These are phyloP conservation scores for Acanthacorydalis orientalis DNA, from an alignment of 2,888 invertebrate species.

Conservation along the genomic window DNA sequence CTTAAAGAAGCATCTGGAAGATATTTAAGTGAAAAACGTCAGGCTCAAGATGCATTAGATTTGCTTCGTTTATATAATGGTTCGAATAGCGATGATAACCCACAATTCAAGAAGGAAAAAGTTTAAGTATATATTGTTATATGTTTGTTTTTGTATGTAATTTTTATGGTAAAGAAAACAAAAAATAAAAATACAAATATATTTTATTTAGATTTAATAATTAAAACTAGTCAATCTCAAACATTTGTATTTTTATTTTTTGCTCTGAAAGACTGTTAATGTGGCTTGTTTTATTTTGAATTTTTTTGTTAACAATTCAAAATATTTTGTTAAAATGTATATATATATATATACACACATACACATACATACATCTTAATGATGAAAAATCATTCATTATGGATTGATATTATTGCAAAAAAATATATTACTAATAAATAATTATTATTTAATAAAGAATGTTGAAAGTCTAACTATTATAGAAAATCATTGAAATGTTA, in stretches of 20 bases:
- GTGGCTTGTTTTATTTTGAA: no score
- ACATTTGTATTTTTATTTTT: not conserved
- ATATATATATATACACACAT: no score
- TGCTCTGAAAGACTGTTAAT: no score
- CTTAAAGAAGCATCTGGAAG: slow-evolving; percentile 71
- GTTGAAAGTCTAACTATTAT: no score
- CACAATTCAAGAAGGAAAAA: slow-evolving; percentile 30
- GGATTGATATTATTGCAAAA: no score
- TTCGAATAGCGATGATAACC: slow-evolving; percentile 19
- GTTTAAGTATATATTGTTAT: slow-evolving; percentile 18
- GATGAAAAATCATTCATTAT: no score
- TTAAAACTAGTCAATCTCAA: not conserved
- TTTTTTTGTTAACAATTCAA: no score
- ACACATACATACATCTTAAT: no score
- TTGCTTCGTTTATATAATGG: slow-evolving; percentile 58
- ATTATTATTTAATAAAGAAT: no score
- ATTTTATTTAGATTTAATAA: not conserved
- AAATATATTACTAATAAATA: no score
- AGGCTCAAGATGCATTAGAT: slow-evolving; percentile 77
- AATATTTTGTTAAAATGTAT: no score
- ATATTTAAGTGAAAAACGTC: slow-evolving; percentile 64
- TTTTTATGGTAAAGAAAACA: not conserved
- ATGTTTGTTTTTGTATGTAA: not conserved
- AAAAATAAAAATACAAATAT: not conserved
- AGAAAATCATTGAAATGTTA: no score